Conservation (phyloP, 2,888 invertebrate species). For the Cryptus armator region DNA sequence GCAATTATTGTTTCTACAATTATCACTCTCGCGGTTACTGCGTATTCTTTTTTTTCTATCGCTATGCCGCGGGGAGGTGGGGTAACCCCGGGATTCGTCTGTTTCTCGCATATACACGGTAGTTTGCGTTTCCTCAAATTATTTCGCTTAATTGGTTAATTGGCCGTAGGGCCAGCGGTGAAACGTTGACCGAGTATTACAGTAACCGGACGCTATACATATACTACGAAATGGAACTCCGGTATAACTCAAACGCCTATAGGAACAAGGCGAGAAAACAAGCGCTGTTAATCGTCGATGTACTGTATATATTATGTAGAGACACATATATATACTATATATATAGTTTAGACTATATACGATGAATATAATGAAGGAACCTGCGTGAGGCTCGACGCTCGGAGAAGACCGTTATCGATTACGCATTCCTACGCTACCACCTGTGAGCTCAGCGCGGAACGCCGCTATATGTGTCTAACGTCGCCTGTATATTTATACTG, state of each 20-base stretch:
- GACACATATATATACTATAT: not conserved
- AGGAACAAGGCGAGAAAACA: not conserved
- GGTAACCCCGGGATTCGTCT: not conserved
- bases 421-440: constrained; percentile 76
- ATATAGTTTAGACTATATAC: constrained; percentile 18
- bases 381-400: constrained; percentile 57
- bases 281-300: constrained; percentile 14
- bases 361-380: constrained; percentile 48
- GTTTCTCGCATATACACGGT: not conserved
- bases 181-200: constrained; percentile 26
- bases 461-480: constrained; percentile 21
- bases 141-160: constrained; percentile 36
- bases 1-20: constrained; percentile 16
- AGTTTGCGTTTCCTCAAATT: constrained; percentile 9
- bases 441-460: constrained; percentile 49
- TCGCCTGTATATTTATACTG: not conserved
- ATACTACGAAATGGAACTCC: constrained; percentile 11
- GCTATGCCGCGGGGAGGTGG: no score
- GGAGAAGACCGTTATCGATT: constrained; percentile 79
- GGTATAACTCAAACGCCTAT: constrained; percentile 5
- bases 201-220: not conserved
- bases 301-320: constrained; percentile 12
- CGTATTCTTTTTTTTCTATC: no score
- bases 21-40: not conserved
- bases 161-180: constrained; percentile 14